Evolutionary conservation across 2,113 vertebrate species (phyloP), one percentile per base, ranked within the genome.

Genomic region (Nasalis larvatus): DNA sequence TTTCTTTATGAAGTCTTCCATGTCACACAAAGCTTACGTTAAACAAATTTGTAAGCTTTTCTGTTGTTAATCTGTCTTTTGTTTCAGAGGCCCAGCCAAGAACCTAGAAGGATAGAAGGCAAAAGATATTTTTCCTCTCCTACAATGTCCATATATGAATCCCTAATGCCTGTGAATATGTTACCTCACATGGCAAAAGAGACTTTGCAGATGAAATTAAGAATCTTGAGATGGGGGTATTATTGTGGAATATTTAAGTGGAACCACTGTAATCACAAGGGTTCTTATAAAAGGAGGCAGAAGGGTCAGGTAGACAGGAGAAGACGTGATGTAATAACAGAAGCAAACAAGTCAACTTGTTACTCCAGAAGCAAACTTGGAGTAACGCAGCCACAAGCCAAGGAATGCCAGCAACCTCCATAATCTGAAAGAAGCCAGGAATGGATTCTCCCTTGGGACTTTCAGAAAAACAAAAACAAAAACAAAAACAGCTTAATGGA

Each of bases 401-500:
- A 85, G 30, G 17, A 5, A 21, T n/a, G 71, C 14, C 3, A 49
- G 20, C 25, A n/a, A n/a, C 18, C 18, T 89, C 60, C 18, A n/a
- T 69, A 84, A 66, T 52, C 18, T 30, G 27, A 49, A 68, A 78
- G 32, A 74, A 60, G 14, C 6, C 4, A 63, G 73, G 58, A 52
- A 30, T 16, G 10, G 8, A 77, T 63, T 49, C 8, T 89, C 30
- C 54, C 14, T 78, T n/a, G 23, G 89, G 73, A 8, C 18, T 78
- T 84, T 37, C 35, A 30, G 47, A 92, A 93, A n/a, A 35, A 69
- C 42, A 49, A 14, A 49, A 4, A 49, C 2, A 47, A 42, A 6
- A 42, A 14, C 3, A 14, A 21, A 14, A 6, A 13, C 0, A 25
- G 20, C 2, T 32, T 25, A 78, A 32, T 6, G 0, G 27, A 54